Evolutionary conservation across 1,140 invertebrate genomes (phyloP).

Genomic region (Drepana arcuata): DNA sequence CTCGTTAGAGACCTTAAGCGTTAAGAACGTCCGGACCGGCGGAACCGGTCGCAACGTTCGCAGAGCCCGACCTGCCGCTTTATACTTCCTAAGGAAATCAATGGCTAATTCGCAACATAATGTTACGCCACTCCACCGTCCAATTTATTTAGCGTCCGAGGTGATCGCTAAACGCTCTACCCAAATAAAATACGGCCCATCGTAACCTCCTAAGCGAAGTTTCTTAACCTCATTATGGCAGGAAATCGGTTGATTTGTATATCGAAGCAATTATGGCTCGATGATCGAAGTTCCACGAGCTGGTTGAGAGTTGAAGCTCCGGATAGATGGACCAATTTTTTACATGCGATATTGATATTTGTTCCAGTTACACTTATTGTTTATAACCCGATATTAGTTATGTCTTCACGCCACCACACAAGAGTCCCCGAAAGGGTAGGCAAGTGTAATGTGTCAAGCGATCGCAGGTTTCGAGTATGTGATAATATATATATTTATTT

Average conservation of each 20-base stretch:
- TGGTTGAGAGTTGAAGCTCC: not conserved
- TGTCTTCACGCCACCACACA: no score
- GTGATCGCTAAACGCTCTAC: not conserved
- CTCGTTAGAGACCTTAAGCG: conserved; percentile 57
- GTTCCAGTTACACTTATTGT: conserved; percentile 1
- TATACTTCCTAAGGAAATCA: conserved; percentile 12
- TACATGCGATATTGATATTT: conserved; percentile 5
- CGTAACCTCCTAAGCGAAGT: not conserved
- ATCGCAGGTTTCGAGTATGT: no score
- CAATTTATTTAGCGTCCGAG: conserved; percentile 6
- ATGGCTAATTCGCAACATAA: conserved; percentile 14
- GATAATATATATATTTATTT: no score
- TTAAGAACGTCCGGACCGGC: conserved; percentile 22
- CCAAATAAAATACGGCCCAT: not conserved
- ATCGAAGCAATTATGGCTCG: not conserved
- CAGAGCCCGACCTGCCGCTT: conserved; percentile 2
- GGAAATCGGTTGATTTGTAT: conserved; percentile 1
- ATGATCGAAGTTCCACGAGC: conserved; percentile 3
- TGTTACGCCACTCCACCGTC: conserved; percentile 1
- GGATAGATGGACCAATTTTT: conserved; percentile 3
- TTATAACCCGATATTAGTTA: conserved; percentile 3
- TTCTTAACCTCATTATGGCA: not conserved
- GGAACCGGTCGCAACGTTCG: conserved; percentile 1
- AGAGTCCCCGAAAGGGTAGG: no score
- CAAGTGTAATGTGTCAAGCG: no score